Evolutionary conservation across 2,797 vertebrate species (phyloP).

Genomic region (Myotis vivesi): DNA sequence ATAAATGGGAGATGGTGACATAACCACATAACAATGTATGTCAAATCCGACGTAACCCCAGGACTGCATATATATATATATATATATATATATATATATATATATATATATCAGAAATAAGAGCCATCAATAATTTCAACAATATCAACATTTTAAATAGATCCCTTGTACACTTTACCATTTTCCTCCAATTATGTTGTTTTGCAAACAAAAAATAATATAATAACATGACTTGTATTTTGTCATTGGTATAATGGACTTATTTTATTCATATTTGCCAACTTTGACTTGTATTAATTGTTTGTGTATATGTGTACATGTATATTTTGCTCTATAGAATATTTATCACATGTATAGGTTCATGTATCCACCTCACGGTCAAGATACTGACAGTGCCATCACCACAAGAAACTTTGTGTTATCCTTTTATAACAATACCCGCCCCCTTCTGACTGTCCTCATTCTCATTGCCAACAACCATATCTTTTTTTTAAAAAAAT

Average conservation of each 20-base stretch:
- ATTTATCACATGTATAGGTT: neutral
- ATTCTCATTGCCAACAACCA: neutral
- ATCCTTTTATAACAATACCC: neutral
- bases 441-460: neutral
- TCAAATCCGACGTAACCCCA: too few relatives aligned
- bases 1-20: too few relatives aligned
- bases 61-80: neutral
- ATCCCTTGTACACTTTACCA: neutral
- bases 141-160: neutral
- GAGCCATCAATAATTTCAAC: neutral
- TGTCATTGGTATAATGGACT: neutral
- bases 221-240: neutral
- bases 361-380: neutral
- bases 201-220: neutral
- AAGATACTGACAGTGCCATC: neutral
- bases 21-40: too few relatives aligned
- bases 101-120: neutral
- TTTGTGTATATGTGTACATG: neutral
- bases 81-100: neutral
- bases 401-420: neutral
- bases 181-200: neutral
- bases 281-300: neutral
- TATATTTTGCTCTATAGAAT: neutral
- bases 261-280: neutral
- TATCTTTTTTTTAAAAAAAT: neutral